These are phyloP conservation scores for Stegodyphus mimosarum DNA, from an alignment of 1,140 invertebrate species.

Conservation along the genomic window DNA sequence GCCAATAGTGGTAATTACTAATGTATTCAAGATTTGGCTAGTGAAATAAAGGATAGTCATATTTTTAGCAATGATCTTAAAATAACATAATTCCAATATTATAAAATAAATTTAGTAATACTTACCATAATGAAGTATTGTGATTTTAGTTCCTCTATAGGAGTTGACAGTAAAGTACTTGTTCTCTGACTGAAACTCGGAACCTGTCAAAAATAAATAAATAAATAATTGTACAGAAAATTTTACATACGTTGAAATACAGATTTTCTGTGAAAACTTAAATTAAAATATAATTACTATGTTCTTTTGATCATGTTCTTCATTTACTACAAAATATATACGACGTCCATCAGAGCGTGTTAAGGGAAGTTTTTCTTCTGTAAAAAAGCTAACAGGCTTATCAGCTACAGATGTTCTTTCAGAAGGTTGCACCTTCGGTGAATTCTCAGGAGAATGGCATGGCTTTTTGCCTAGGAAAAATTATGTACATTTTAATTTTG, in stretches of 20 bases:
- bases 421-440: no score
- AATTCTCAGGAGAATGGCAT: no score
- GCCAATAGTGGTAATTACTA: no score
- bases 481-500: no score
- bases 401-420: not conserved
- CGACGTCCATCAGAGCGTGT: conserved; percentile 37
- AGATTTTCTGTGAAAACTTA: not conserved
- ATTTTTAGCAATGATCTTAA: not conserved
- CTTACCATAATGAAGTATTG: conserved; percentile 48
- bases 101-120: not conserved
- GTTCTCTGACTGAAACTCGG: conserved; percentile 31
- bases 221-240: not conserved
- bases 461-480: no score
- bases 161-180: conserved; percentile 9
- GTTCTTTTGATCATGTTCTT: conserved; percentile 19
- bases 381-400: not conserved
- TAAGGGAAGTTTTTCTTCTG: conserved; percentile 6
- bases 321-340: conserved; percentile 28
- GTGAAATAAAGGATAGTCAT: no score
- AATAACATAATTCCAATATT: not conserved
- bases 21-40: no score
- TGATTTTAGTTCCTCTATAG: conserved; percentile 24
- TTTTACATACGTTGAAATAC: not conserved
- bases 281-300: not conserved
- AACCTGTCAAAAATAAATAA: conserved; percentile 25